Evolutionary conservation across 2,888 invertebrate species (phyloP), one percentile per base, ranked within the genome.

Genomic region (Phengaris alcon): DNA sequence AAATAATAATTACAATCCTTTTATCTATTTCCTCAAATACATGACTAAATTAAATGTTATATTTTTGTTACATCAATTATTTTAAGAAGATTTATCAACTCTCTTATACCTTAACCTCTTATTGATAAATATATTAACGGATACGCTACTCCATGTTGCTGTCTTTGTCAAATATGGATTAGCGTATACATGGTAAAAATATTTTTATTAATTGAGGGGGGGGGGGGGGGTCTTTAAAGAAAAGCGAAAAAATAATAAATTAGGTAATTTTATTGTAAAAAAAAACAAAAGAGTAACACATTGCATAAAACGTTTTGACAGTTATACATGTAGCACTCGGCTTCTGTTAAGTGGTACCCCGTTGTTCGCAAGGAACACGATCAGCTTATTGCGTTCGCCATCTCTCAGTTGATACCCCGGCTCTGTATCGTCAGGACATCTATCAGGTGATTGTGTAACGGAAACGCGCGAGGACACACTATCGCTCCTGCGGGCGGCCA

Each of bases 401-500:
- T 82, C 82, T 82, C 85, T 90, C 92, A 93, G 93, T 93, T 84
- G 84, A 84, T 82, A 84, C 84, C 83, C 87, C 86, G 89, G 86
- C 87, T 87, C 84, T 87, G 90, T 83, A 83, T 86, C 83, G 91
- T 83, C 83, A 88, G 86, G 90, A 91, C 88, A 88, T 85, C 82
- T 85, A 80, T 55, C 44, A 68, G 15, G 69, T 59, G 48, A 69
- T 75, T 15, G 22, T 64, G 64, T 64, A 55, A 73, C 89, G 92
- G 91, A 91, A 89, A 84, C 83, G 79, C 76, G 78, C 89, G 87
- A 90, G 90, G 90, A 84, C 89, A 87, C 86, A 89, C 87, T 92
- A 90, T 83, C 84, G 84, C 82, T 91, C 90, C 91, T 92, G 93
- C 93, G 93, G 93, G 93, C 86, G 93, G 79, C 93, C 93, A 84